These are phyloP conservation scores for Argyresthia albistria DNA, from an alignment of 2,888 invertebrate species.

Conservation along the genomic window DNA sequence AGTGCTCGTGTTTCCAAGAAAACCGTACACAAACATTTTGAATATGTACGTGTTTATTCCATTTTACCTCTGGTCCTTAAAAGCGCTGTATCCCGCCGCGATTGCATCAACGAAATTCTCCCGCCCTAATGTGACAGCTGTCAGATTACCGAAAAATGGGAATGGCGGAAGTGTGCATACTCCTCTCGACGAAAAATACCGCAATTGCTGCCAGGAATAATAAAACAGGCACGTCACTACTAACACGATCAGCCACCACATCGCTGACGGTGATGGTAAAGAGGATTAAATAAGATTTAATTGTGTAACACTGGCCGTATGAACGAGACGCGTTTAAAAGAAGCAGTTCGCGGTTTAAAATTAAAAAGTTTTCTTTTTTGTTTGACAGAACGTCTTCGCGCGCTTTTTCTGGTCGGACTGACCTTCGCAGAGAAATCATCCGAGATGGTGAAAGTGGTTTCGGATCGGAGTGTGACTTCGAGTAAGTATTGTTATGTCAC, in stretches of 20 bases:
- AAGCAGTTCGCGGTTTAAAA: background rate
- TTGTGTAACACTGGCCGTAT: background rate
- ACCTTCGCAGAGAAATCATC: background rate
- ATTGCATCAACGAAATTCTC: constrained; percentile 45
- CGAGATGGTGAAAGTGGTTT: too few species aligned
- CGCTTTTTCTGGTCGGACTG: background rate
- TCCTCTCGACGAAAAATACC: constrained; percentile 34
- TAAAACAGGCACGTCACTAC: constrained; percentile 27
- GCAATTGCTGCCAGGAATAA: constrained; percentile 30
- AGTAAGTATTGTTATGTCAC: too few species aligned
- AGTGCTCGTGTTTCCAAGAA: too few species aligned
- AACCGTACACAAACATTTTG: background rate
- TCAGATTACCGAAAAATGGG: constrained; percentile 43
- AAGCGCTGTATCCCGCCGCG: constrained; percentile 35
- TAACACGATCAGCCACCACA: constrained; percentile 24
- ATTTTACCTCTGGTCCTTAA: constrained; percentile 35
- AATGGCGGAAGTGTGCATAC: constrained; percentile 32
- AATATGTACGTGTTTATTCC: background rate
- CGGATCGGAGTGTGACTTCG: too few species aligned
- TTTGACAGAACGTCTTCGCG: background rate
- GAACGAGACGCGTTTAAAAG: background rate
- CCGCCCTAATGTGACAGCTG: constrained; percentile 35
- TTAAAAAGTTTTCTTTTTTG: background rate
- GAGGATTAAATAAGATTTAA: too few species aligned
- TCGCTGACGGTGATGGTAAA: background rate